Evolutionary conservation across 2,888 invertebrate genomes (phyloP).

Genomic region (Nebria salina): DNA sequence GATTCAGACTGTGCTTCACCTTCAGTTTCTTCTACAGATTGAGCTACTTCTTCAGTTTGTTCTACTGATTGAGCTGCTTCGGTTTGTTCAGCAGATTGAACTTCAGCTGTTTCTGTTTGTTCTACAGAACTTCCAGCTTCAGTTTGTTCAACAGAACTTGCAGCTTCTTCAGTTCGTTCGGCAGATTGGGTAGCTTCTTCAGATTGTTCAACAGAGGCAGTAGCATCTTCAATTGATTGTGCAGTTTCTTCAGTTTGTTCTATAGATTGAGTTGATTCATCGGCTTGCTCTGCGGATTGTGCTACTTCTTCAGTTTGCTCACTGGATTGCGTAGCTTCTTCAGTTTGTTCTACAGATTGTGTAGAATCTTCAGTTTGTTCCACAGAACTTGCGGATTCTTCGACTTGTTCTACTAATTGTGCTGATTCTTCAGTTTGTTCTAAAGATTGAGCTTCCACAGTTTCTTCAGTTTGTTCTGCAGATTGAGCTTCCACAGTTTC

Average conservation of each 20-base stretch:
- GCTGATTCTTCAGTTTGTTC: conserved; percentile 39
- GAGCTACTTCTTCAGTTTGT: conserved; percentile 48
- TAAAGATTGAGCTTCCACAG: conserved; percentile 18
- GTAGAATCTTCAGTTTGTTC: conserved; percentile 45
- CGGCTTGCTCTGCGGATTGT: conserved; percentile 30
- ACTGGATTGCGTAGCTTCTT: conserved; percentile 46
- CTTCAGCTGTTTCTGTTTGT: conserved; percentile 46
- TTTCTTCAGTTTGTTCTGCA: conserved; percentile 48
- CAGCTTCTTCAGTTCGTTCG: conserved; percentile 47
- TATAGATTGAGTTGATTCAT: conserved; percentile 6
- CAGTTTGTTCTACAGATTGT: conserved; percentile 45
- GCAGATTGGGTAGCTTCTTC: conserved; percentile 44
- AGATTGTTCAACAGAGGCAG: conserved; percentile 16
- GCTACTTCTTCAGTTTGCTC: conserved; percentile 46
- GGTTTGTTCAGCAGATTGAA: background rate
- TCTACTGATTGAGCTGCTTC: conserved; percentile 48
- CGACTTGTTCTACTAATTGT: conserved; percentile 35
- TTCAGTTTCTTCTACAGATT: conserved; percentile 48
- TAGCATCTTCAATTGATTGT: conserved; percentile 42
- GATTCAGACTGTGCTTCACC: conserved; percentile 26
- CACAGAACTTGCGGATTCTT: conserved; percentile 7
- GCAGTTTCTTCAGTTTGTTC: conserved; percentile 46
- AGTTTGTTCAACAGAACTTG: conserved; percentile 42
- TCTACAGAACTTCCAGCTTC: conserved; percentile 46
- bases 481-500: conserved; percentile 30